phyloP scores from a whole-genome alignment of 2,113 vertebrate genomes.

The Chloropsis cyanopogon region DNA sequence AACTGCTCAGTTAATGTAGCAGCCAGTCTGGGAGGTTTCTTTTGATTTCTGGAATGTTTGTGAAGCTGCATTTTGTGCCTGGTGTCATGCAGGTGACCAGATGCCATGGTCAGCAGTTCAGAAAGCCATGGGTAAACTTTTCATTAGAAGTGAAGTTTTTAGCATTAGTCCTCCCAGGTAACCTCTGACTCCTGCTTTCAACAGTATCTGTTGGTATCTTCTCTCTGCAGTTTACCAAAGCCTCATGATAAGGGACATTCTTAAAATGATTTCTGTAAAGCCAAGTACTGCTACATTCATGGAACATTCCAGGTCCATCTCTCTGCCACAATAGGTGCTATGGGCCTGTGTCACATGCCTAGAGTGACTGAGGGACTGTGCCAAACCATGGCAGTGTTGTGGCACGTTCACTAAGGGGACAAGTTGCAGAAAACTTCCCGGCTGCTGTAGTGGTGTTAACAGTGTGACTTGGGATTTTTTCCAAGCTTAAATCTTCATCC shows the following conservation, averaged over 20 bases:
- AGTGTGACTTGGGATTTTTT: neutral
- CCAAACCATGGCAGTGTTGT: neutral
- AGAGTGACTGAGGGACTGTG: neutral
- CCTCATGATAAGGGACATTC: fast-evolving
- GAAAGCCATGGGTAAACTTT: neutral
- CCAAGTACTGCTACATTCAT: neutral
- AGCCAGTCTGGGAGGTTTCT: neutral
- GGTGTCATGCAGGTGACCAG: neutral
- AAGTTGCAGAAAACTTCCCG: neutral
- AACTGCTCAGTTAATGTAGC: neutral
- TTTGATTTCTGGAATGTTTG: neutral
- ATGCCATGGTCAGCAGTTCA: neutral
- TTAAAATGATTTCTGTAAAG: neutral
- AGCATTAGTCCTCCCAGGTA: neutral
- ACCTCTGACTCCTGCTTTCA: neutral
- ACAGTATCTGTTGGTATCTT: neutral
- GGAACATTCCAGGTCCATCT: neutral
- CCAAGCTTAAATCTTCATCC: neutral
- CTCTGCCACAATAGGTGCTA: neutral
- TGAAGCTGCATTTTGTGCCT: neutral
- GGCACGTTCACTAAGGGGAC: neutral
- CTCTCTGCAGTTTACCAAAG: neutral
- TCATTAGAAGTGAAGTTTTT: neutral
- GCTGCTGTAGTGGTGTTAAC: neutral
- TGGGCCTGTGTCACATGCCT: neutral